These are phyloP conservation scores for Cebus imitator DNA, from an alignment of 2,113 vertebrate genomes.

Conservation along the genomic window DNA sequence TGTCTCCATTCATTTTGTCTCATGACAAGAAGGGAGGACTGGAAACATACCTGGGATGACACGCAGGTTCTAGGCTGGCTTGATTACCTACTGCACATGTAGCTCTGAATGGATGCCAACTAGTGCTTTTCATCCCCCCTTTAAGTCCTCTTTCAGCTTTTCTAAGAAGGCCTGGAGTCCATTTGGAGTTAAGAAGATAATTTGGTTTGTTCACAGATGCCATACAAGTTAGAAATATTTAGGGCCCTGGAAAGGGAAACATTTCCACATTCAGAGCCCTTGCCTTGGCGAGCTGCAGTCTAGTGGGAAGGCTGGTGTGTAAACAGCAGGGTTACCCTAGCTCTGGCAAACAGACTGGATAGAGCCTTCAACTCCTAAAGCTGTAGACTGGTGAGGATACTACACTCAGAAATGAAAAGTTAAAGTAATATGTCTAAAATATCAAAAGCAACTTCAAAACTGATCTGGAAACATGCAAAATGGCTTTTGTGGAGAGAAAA, in stretches of 20 bases:
- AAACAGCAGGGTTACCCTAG: not conserved
- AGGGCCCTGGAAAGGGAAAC: not conserved
- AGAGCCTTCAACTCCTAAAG: not conserved
- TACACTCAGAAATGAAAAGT: not conserved
- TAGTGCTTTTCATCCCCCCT: not conserved
- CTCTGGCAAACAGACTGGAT: not conserved
- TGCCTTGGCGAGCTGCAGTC: not conserved
- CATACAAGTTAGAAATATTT: not conserved
- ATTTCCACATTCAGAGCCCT: not conserved
- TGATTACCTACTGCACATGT: not conserved
- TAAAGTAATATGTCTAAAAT: not conserved
- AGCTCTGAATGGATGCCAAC: not conserved
- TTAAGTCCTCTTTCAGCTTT: not conserved
- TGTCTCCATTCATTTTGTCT: not conserved
- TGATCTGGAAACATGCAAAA: not conserved
- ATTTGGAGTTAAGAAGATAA: not conserved
- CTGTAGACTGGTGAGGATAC: not conserved
- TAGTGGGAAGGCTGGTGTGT: not conserved
- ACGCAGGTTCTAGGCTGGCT: rapidly evolving
- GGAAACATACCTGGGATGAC: not conserved
- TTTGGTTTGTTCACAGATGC: not conserved
- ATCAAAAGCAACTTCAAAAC: not conserved
- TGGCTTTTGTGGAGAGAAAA: not conserved
- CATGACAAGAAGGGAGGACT: not conserved
- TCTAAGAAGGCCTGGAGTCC: not conserved